Evolutionary conservation across 2,113 vertebrate genomes (phyloP), one percentile per base, ranked within the genome.

Genomic region (Brienomyrus longianalis): DNA sequence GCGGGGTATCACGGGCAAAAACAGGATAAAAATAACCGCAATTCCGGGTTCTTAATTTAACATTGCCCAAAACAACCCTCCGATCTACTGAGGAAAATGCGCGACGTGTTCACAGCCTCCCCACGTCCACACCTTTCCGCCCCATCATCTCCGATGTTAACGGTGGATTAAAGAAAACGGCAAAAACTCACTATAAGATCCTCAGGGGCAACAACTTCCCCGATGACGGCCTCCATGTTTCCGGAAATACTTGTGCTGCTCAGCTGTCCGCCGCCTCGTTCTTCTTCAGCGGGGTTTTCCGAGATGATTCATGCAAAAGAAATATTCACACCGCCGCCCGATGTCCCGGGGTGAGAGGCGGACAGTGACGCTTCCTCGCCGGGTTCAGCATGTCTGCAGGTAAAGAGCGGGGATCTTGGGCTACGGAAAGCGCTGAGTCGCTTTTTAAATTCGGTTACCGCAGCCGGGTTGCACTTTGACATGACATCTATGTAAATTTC

Each of bases 211-310:
- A 97, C 97, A 86, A 96, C 93, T 89, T 97, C 97, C 87, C 95
- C 95, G 62, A 97, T 90, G 0, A 97, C 95, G 90, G 96, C 96
- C 96, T 97, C 96, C 97, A 97, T 97, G 93, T 95, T 96, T 95
- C 91, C 95, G 92, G 91, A 94, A 94, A 92, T 90, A 13, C 19
- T 23, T 23, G 52, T 5, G 31, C 17, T 13, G 62, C 27, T 31
- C 62, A 27, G n/a, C 62, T 31, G 62, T 31, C n/a, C 62, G 62
- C 62, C 27, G 13, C n/a, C 10, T 31, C 54, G 9, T 45, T n/a
- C 35, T 66, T 66, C 56, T 43, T 88, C 86, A 45, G 31, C 4
- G 31, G 56, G 56, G n/a, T 23, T 48, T 50, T 52, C 85, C 13
- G 77, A n/a, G 23, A 45, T 48, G 83, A n/a, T 84, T 84, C 45